These are phyloP conservation scores for Odobenus rosmarus DNA, from an alignment of 2,113 vertebrate species.

Conservation along the genomic window DNA sequence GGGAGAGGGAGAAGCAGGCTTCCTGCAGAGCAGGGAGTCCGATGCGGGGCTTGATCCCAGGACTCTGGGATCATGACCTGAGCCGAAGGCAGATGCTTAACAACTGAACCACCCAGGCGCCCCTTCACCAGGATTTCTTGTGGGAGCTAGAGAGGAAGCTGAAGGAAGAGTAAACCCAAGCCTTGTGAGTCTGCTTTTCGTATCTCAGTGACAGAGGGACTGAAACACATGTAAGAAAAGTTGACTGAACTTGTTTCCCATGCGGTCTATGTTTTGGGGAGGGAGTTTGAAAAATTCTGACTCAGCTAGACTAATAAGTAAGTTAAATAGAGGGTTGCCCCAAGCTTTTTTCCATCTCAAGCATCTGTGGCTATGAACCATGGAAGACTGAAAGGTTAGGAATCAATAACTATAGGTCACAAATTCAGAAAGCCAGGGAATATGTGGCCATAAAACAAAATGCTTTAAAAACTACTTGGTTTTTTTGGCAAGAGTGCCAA, in stretches of 20 bases:
- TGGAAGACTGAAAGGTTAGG: neutral
- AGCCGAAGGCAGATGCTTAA: too few relatives aligned
- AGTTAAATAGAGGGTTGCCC: neutral
- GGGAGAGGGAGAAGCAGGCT: too few relatives aligned
- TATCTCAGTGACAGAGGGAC: neutral
- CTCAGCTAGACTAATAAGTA: neutral
- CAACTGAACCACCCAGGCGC: too few relatives aligned
- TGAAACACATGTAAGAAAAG: neutral
- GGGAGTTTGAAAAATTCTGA: neutral
- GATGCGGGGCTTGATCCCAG: too few relatives aligned
- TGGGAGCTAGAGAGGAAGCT: neutral
- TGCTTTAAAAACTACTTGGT: constrained; percentile 31
- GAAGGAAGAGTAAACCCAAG: neutral
- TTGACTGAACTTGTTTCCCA: neutral
- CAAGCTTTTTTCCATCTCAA: neutral
- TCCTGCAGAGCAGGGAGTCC: too few relatives aligned
- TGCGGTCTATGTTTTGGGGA: neutral
- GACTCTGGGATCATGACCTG: too few relatives aligned
- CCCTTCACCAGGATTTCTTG: neutral
- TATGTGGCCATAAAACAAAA: constrained; percentile 14
- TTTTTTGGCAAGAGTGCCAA: constrained; percentile 35
- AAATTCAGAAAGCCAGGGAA: constrained; percentile 1
- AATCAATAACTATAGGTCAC: neutral
- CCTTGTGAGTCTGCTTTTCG: neutral
- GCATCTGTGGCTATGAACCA: neutral